A percentile compares a stretch with the other conserved stretches of the same genome.
Conservation (phyloP, 53 echinoderm and acorn worm genomes). For the Echinarachnius parma region DNA sequence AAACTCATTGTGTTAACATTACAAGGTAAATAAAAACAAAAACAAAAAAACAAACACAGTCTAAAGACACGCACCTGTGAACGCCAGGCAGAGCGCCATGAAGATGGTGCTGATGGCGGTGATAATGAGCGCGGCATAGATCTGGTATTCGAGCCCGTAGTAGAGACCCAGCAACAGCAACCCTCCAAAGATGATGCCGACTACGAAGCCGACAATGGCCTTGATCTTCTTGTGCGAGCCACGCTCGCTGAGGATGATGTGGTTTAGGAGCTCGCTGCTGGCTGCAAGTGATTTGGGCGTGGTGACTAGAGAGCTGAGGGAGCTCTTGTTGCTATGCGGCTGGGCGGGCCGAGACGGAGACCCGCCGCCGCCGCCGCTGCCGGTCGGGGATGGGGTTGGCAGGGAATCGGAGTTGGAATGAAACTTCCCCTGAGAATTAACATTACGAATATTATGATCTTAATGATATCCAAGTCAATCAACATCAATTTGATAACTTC, state of each 20-base stretch:
- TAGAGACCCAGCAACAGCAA: slow-evolving; percentile 67
- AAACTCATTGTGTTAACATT: no score
- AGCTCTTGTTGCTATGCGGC: slow-evolving; percentile 53
- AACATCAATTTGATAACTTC: no score
- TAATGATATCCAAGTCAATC: no score
- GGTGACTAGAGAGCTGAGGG: slow-evolving; percentile 37
- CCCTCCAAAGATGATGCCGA: slow-evolving; percentile 68
- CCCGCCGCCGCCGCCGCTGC: no score
- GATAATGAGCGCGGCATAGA: slow-evolving; percentile 62
- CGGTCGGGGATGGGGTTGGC: no score
- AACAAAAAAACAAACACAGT: no score
- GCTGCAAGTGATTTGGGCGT: slow-evolving; percentile 40
- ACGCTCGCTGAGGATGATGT: slow-evolving; percentile 77
- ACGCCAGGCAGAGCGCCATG: slow-evolving; percentile 69
- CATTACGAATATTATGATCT: no score
- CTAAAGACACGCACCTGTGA: slow-evolving; percentile 87
- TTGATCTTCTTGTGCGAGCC: slow-evolving; percentile 66
- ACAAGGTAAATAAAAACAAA: no score
- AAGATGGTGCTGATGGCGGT: slow-evolving; percentile 54
- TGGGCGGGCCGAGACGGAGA: no score
- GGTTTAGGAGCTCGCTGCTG: slow-evolving; percentile 60
- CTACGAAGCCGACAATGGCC: slow-evolving; percentile 64
- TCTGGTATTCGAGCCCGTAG: slow-evolving; percentile 70
- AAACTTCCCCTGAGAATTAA: no score
- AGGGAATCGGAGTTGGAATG: no score